Evolutionary conservation across 1,140 invertebrate species (phyloP), one percentile per base, ranked within the genome.

Genomic region (Drosophila busckii): DNA sequence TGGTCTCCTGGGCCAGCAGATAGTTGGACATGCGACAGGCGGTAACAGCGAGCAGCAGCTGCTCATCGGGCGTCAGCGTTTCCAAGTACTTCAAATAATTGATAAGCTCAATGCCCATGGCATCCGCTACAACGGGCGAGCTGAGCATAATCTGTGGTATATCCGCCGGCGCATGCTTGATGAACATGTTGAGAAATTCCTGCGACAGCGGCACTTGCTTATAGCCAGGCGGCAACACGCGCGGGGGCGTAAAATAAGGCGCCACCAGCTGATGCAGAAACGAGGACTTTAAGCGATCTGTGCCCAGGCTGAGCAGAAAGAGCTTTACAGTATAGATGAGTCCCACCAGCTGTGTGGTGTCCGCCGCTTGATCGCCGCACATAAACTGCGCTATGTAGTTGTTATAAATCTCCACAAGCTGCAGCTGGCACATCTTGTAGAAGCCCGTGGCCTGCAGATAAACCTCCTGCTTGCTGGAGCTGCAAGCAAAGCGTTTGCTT

Each of bases 21-120:
- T 86, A 86, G 22, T 86, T 86, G 0, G 84, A 86, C 84, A 86
- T 86, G 23, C 84, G 84, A 25, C 80, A 86, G 3, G 84, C 84
- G 0, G 75, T 83, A 3, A 86, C 84, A 17, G 80, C 84, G 10
- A 86, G 58, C 15, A 86, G 25, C 0, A 86, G 44, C 13, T 65
- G 66, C 40, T 86, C 84, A 40, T 86, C 84, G 2, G 80, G 65
- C n/a, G 65, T 66, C 84, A 83, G 56, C 9, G 58, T 60, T 17
- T 80, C 55, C 20, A 86, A 53, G 22, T 70, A 68, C 38, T 86
- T 86, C 0, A 86, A 55, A 54, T 86, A 86, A 37, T 84, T 84
- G 7, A 86, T 82, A 4, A 86, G 52, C 46, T 86, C 84, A 0
- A 75, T 70, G 38, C 84, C 84, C 40, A 86, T 86, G n/a, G 80